Conservation (phyloP, 2,888 invertebrate genomes). For the Eugnorisma glareosa region DNA sequence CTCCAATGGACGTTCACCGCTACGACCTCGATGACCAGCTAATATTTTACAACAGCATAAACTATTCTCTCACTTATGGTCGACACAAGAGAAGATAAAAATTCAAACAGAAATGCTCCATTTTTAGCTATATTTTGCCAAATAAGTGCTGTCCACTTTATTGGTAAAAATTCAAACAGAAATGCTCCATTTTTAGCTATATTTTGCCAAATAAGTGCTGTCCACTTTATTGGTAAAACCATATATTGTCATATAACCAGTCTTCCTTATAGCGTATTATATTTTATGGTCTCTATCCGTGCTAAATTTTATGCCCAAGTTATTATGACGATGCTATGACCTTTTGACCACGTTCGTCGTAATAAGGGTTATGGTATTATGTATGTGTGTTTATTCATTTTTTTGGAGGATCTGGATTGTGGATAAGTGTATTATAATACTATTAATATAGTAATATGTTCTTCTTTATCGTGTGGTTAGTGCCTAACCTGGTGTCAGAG, state of each 20-base stretch:
- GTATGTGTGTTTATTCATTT: conserved; percentile 10
- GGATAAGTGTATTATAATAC: not conserved
- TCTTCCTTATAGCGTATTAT: conserved; percentile 24
- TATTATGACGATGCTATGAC: not conserved
- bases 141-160: conserved; percentile 26
- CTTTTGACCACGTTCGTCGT: conserved; percentile 28
- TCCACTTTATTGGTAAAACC: conserved; percentile 35
- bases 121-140: not conserved
- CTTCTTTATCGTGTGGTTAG: too few species aligned
- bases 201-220: conserved; percentile 3
- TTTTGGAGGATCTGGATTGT: not conserved
- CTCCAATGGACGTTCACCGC: not conserved
- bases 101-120: not conserved
- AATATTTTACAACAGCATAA: too few species aligned
- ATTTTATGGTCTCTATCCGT: conserved; percentile 29
- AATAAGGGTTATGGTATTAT: not conserved
- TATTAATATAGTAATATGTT: too few species aligned
- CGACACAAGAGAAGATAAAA: not conserved
- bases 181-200: not conserved
- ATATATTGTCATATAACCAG: not conserved
- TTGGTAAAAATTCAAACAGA: too few species aligned
- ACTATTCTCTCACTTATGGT: not conserved
- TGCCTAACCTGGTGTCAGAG: too few species aligned
- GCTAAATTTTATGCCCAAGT: conserved; percentile 34
- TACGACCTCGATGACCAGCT: not conserved